Evolutionary conservation across 2,797 vertebrate genomes (phyloP), one percentile per base, ranked within the genome.

Genomic region (Coranthus polyacanthus): DNA sequence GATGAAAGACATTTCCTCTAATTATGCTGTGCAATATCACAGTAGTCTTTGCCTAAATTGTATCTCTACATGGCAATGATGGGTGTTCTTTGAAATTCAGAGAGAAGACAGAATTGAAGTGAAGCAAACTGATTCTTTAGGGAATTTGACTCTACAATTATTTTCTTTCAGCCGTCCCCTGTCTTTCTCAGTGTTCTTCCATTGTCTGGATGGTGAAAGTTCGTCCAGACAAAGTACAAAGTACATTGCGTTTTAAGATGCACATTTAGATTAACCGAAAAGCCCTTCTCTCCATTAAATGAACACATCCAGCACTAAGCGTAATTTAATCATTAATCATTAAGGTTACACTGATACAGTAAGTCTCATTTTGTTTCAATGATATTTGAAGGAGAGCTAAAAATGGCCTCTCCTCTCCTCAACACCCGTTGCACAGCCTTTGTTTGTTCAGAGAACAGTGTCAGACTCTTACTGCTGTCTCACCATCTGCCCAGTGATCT

Each of bases 401-500:
- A 55, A 49, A 12, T 66, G 29, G 56, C 38, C 15, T 56, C 47
- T 53, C 56, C 59, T 75, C 61, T 46, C 37, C 73, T 54, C 62
- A 59, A 22, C 57, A 65, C 67, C 67, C 57, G 43, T n/a, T n/a
- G 13, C 43, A 53, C 34, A 79, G 69, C 37, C 61, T 61, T 37
- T 81, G 75, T 89, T 89, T 88, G 75, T 75, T 72, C 78, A 82
- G 82, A 57, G 18, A 67, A 81, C 68, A 62, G 32, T 86, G 62
- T 55, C 69, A 74, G 74, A 66, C 68, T 54, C 56, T 81, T 66
- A 24, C 53, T 10, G 37, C 22, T 24, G 21, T 61, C 76, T 80
- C 52, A 16, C 72, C 79, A 76, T 81, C 76, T 82, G 67, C 68
- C 68, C 65, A 13, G 49, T 87, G 84, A 93, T 84, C 78, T 77